These are phyloP conservation scores for Suricata suricatta DNA, from an alignment of 2,113 vertebrate species.

Conservation along the genomic window DNA sequence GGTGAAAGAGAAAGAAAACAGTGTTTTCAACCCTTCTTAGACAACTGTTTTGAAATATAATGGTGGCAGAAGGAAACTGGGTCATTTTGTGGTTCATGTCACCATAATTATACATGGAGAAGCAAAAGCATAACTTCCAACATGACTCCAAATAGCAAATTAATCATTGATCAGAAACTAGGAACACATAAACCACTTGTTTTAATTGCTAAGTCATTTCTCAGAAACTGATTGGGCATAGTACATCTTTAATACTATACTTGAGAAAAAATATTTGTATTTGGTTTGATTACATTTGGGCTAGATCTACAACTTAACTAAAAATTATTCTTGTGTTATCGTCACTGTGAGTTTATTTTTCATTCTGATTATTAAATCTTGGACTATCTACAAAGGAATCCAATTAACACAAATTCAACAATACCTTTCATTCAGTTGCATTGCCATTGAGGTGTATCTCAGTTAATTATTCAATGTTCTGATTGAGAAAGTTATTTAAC, in stretches of 20 bases:
- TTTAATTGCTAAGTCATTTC: conserved; percentile 60
- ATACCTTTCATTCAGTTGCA: neutral
- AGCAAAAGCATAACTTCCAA: conserved; percentile 46
- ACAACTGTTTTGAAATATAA: conserved; percentile 49
- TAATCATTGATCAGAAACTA: conserved; percentile 52
- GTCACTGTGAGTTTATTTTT: neutral
- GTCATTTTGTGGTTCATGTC: conserved; percentile 55
- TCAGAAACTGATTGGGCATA: neutral
- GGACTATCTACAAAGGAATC: neutral
- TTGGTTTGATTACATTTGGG: neutral
- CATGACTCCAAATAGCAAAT: conserved; percentile 47
- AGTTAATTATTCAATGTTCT: neutral
- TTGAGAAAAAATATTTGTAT: neutral
- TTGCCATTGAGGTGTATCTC: neutral
- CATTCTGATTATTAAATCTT: neutral
- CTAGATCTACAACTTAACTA: neutral
- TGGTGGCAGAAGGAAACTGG: conserved; percentile 30
- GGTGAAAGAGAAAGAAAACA: conserved; percentile 27
- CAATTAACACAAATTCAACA: neutral
- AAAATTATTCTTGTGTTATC: neutral
- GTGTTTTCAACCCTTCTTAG: conserved; percentile 41
- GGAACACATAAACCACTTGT: neutral
- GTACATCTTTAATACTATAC: neutral
- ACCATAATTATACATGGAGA: neutral
- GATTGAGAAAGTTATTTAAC: neutral